A percentile compares a stretch with the other conserved stretches of the same genome.
Evolutionary conservation across 1,140 invertebrate genomes (phyloP).

Genomic region (Lamellibrachia luymesi): DNA sequence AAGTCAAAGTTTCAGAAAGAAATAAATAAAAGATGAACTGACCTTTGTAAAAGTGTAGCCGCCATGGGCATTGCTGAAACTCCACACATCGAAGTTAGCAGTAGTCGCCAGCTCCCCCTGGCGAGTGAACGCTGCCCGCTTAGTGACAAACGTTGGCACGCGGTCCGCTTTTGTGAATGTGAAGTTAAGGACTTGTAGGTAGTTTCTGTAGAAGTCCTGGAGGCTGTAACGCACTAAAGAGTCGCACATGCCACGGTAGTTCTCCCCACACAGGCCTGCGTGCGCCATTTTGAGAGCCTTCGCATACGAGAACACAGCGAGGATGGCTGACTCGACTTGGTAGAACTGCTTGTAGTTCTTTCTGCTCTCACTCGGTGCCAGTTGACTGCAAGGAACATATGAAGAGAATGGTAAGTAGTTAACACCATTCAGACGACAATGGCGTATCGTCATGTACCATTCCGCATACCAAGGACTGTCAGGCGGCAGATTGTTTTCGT

Average conservation of each 20-base stretch:
- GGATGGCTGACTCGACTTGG: background rate
- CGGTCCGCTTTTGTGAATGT: background rate
- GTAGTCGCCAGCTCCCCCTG: background rate
- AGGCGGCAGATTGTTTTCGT: conserved; percentile 35
- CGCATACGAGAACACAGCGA: conserved; percentile 13
- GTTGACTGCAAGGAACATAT: background rate
- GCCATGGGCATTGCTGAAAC: background rate
- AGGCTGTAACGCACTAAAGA: background rate
- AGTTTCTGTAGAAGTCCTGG: background rate
- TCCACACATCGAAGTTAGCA: conserved; percentile 1
- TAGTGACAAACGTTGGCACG: background rate
- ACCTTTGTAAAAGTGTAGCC: background rate
- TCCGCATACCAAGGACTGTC: conserved; percentile 56
- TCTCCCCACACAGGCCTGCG: background rate
- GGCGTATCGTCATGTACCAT: conserved; percentile 49
- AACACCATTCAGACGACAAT: background rate
- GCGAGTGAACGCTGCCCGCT: background rate
- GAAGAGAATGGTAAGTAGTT: background rate
- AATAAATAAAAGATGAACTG: background rate
- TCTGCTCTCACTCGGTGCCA: background rate
- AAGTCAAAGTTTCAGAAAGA: background rate
- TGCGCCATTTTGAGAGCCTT: conserved; percentile 9
- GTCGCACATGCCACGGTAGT: background rate
- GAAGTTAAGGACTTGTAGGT: background rate
- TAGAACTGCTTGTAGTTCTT: background rate